These are phyloP conservation scores for Balanococcus diminutus DNA, from an alignment of 2,888 invertebrate species.

Conservation along the genomic window DNA sequence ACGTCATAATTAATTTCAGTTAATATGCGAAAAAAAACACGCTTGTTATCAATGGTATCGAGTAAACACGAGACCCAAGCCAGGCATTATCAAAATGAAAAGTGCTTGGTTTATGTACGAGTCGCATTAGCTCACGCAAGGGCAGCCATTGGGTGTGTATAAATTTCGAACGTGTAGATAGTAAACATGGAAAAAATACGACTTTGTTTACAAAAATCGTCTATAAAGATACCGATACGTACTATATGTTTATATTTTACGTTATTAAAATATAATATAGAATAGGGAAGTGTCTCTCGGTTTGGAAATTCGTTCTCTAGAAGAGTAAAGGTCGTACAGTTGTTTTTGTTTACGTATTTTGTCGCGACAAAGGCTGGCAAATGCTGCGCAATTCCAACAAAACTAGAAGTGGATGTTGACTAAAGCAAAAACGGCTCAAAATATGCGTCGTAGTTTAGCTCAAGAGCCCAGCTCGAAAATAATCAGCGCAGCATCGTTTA, in stretches of 20 bases:
- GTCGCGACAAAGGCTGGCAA: background rate
- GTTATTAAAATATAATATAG: background rate
- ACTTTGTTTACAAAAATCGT: background rate
- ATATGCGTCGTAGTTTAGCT: background rate
- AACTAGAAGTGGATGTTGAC: background rate
- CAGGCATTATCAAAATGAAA: background rate
- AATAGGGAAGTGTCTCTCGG: background rate
- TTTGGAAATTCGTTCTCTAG: background rate
- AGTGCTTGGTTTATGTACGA: background rate
- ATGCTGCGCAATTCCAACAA: background rate
- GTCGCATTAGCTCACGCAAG: conserved; percentile 7
- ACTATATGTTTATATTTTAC: background rate
- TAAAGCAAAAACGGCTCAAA: background rate
- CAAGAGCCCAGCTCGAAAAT: background rate
- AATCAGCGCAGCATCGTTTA: too few relatives aligned
- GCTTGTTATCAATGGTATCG: background rate
- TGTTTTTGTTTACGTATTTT: background rate
- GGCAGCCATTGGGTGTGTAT: background rate
- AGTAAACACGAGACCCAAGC: conserved; percentile 7
- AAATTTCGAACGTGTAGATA: background rate
- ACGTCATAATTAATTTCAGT: background rate
- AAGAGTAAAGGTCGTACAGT: background rate
- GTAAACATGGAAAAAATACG: conserved; percentile 19
- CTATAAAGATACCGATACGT: background rate
- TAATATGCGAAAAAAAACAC: background rate